phyloP scores from a whole-genome alignment of 2,797 vertebrate species.

The Eidolon dupreanum region DNA sequence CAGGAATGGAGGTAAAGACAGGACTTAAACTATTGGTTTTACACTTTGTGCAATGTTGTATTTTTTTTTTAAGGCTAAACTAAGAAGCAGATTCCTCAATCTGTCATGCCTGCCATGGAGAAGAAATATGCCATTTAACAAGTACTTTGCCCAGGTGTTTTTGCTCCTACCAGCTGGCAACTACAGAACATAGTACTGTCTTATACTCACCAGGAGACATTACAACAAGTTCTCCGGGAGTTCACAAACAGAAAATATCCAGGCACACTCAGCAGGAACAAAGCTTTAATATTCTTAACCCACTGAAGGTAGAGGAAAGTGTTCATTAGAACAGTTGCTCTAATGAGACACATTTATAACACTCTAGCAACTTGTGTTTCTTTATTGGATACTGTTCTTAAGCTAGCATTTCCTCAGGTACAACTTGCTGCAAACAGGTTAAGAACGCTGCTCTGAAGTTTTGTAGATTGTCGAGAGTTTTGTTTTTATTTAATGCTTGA shows the following conservation, averaged over 20 bases:
- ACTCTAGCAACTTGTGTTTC: background rate
- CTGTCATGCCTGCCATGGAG: background rate
- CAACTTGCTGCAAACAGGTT: background rate
- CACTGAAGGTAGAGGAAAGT: constrained; percentile 46
- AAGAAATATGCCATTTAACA: constrained; percentile 54
- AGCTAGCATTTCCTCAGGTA: constrained; percentile 17
- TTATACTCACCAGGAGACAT: constrained; percentile 40
- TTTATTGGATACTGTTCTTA: background rate
- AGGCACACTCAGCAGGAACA: constrained; percentile 4
- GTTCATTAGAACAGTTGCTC: constrained; percentile 57
- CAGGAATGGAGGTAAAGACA: background rate
- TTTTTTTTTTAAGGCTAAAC: background rate
- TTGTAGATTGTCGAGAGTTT: background rate
- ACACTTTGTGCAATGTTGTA: background rate
- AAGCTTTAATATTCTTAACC: constrained; percentile 63
- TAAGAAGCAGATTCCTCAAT: constrained; percentile 42
- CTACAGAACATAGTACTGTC: constrained; percentile 36
- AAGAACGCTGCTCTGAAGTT: background rate
- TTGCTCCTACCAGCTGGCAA: constrained; percentile 55
- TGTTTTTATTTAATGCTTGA: background rate
- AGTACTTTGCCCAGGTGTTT: constrained; percentile 53
- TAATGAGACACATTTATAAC: background rate
- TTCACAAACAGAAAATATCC: constrained; percentile 57
- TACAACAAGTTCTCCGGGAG: constrained; percentile 62
- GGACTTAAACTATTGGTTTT: background rate